Evolutionary conservation across 1,140 invertebrate genomes (phyloP), one percentile per base, ranked within the genome.

Genomic region (Hycleus cichorii): DNA sequence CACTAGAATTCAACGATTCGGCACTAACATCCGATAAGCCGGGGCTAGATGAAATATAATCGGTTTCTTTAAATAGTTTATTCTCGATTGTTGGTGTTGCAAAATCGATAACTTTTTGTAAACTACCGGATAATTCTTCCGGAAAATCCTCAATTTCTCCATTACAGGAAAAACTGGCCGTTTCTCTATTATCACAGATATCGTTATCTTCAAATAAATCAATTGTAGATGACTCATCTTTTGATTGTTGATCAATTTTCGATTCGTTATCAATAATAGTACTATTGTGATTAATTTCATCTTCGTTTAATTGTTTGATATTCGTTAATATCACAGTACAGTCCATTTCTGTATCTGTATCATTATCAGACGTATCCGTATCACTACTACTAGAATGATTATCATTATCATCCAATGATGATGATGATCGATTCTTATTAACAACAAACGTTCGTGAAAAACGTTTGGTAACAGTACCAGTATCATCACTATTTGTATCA

Each of bases 361-460:
- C 78, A 47, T 79, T 78, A 58, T 80, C 78, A 0, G 78, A 78
- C 1, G 74, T 73, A 59, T 82, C 80, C 27, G 75, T 78, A 62
- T 81, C 69, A 67, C 79, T 75, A 50, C 58, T 60, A 8, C 48
- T 40, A 2, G 57, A 56, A 32, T 43, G 54, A 11, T 56, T 56
- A 26, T 55, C 60, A 10, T 42, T 5, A n/a, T 42, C 5, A 18
- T 18, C 18, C 18, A 18, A 42, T 11, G 63, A 64, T 4, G 84
- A 85, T 6, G 81, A 85, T 0, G 84, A 78, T 27, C 81, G 80
- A 44, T 81, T 80, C 4, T 82, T 81, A 64, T 89, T 89, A 1
- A 89, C 85, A 0, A 88, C 80, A 64, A 88, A 88, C 0, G 89
- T 85, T 11, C 83, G 78, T 0, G 86, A 87, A 67, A 88, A 89